Conservation (phyloP, 2,113 vertebrate species). For the Phocoena phocoena region DNA sequence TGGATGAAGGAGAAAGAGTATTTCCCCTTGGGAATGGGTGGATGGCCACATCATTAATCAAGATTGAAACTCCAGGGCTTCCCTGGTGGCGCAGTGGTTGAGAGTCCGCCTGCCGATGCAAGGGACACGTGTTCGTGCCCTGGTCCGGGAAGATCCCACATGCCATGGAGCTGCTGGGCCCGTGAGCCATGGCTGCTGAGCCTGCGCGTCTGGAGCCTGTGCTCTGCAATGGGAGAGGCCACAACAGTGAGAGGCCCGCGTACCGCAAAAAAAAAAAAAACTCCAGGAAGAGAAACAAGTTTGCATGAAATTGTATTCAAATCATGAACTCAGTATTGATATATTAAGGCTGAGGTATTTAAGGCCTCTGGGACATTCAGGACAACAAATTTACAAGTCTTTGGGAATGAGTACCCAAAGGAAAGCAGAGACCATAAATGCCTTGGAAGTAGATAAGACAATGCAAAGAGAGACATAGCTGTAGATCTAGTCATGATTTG, state of each 20-base stretch:
- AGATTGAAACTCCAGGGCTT: neutral
- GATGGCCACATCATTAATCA: too few relatives aligned
- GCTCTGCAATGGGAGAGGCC: too few relatives aligned
- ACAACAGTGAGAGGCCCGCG: too few relatives aligned
- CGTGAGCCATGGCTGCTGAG: too few relatives aligned
- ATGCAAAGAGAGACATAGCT: constrained; percentile 7
- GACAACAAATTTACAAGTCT: neutral
- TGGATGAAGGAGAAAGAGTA: neutral
- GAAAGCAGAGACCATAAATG: neutral
- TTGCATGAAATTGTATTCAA: neutral
- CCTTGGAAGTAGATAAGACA: neutral
- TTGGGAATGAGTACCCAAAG: neutral
- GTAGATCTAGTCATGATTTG: neutral
- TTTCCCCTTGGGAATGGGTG: neutral
- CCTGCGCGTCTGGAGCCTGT: too few relatives aligned
- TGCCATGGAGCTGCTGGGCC: too few relatives aligned
- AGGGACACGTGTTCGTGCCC: too few relatives aligned
- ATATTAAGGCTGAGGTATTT: neutral
- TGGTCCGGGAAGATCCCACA: too few relatives aligned
- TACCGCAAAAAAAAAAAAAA: neutral
- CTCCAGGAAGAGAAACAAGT: neutral
- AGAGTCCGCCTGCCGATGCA: too few relatives aligned
- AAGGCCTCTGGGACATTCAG: neutral
- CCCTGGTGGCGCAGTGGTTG: too few relatives aligned
- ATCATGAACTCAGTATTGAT: neutral